Percentiles rank a stretch among this genome's conserved stretches.
Evolutionary conservation across 1,140 invertebrate species (phyloP).

Genomic region (Drosophila ohnishii): DNA sequence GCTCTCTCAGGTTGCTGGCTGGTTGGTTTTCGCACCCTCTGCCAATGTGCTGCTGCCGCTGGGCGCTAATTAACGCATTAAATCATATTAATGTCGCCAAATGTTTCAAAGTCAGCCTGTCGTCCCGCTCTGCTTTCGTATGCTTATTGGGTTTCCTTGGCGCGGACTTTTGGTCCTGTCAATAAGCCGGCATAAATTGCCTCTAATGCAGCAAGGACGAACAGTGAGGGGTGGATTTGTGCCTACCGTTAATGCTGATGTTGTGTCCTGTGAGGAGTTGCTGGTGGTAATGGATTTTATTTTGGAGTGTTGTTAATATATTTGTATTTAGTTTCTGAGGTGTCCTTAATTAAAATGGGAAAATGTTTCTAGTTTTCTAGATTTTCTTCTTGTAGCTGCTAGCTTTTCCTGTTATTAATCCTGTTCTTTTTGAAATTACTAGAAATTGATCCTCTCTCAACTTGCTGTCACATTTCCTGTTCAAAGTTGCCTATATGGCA

Average conservation of each 20-base stretch:
- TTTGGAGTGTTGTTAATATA: neutral
- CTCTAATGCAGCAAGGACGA: slow-evolving; percentile 44
- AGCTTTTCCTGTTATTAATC: slow-evolving; percentile 5
- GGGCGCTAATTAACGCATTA: slow-evolving; percentile 82
- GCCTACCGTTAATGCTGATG: neutral
- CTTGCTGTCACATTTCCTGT: slow-evolving; percentile 5
- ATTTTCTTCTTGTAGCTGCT: neutral
- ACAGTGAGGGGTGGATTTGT: slow-evolving; percentile 1
- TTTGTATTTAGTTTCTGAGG: neutral
- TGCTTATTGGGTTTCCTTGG: slow-evolving; percentile 45
- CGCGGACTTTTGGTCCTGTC: slow-evolving; percentile 42
- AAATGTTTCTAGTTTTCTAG: neutral
- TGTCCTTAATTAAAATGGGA: neutral
- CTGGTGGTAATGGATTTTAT: slow-evolving; percentile 9
- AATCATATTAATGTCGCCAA: slow-evolving; percentile 83
- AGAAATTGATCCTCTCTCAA: slow-evolving; percentile 5
- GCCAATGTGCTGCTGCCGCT: slow-evolving; percentile 27
- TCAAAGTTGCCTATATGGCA: slow-evolving; percentile 1
- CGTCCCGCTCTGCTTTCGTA: slow-evolving; percentile 46
- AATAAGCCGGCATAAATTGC: slow-evolving; percentile 71
- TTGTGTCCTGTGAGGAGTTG: neutral
- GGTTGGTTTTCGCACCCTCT: slow-evolving; percentile 59
- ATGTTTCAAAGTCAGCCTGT: slow-evolving; percentile 75
- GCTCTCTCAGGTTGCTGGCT: slow-evolving; percentile 68
- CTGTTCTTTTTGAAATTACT: neutral